phyloP scores from a whole-genome alignment of 1,140 invertebrate genomes.

The Zaprionus vittiger region DNA sequence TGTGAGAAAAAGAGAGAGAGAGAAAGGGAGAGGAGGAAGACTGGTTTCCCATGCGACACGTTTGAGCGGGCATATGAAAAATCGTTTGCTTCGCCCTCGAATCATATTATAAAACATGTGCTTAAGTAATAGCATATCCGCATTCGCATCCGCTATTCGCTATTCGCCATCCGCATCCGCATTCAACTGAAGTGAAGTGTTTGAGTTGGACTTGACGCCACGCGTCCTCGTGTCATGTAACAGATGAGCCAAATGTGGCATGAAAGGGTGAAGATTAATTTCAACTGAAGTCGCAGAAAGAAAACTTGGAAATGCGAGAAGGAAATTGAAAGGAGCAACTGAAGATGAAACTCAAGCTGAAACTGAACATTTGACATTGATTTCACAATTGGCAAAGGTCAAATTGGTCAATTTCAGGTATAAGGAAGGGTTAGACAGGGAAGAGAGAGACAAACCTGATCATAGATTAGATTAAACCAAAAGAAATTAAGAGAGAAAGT shows the following conservation, averaged over 20 bases:
- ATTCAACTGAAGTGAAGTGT: conserved; percentile 28
- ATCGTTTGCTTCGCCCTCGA: conserved; percentile 46
- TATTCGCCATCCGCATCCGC: not conserved
- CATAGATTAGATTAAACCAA: not conserved
- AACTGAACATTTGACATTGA: not conserved
- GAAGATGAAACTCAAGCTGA: not conserved
- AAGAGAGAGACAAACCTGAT: not conserved
- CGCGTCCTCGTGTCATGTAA: conserved; percentile 42
- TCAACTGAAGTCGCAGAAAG: not conserved
- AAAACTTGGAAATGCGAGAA: not conserved
- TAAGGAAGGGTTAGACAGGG: no score
- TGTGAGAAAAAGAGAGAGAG: not conserved
- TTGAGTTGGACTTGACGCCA: conserved; percentile 29
- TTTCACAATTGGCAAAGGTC: not conserved
- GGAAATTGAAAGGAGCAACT: not conserved
- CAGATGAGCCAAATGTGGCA: conserved; percentile 43
- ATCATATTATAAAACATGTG: conserved; percentile 60
- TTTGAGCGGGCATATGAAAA: conserved; percentile 50
- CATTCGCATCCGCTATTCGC: conserved; percentile 3
- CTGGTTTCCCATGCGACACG: conserved; percentile 32
- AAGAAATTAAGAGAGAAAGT: not conserved
- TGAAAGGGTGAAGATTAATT: conserved; percentile 54
- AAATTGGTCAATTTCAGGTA: not conserved
- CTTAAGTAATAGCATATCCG: conserved; percentile 52
- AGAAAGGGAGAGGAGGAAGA: not conserved